Evolutionary conservation across 2,888 invertebrate genomes (phyloP).

Genomic region (Eumacrocentrus americanus): DNA sequence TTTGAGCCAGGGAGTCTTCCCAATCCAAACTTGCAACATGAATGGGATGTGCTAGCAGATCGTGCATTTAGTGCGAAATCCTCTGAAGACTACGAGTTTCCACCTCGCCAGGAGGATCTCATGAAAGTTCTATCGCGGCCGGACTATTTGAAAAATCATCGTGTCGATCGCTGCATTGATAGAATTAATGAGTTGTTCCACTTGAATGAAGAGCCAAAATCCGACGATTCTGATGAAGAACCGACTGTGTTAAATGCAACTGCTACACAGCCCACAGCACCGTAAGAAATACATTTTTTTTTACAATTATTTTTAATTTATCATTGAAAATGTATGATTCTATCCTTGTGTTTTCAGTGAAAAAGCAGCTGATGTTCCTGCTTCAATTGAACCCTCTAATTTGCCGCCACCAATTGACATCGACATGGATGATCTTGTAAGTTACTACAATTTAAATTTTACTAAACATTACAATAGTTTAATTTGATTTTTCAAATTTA

Average conservation of each 20-base stretch:
- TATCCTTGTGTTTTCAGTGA: not conserved
- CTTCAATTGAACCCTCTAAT: not conserved
- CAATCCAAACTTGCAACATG: constrained; percentile 43
- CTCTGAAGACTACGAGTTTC: constrained; percentile 18
- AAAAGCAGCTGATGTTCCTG: not conserved
- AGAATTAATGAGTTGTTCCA: constrained; percentile 13
- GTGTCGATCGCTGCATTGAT: constrained; percentile 27
- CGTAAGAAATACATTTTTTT: not conserved
- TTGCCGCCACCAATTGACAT: not conserved
- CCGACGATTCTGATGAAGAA: not conserved
- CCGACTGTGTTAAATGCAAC: not conserved
- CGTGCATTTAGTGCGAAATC: constrained; percentile 46
- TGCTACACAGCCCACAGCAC: not conserved
- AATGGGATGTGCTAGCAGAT: constrained; percentile 44
- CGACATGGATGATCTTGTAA: not conserved
- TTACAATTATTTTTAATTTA: no score
- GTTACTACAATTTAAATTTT: not conserved
- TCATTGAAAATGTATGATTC: not conserved
- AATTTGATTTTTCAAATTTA: not conserved
- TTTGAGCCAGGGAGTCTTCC: constrained; percentile 31
- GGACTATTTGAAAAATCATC: constrained; percentile 12
- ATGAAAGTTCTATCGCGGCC: constrained; percentile 37
- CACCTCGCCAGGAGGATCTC: constrained; percentile 37
- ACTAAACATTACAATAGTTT: not conserved
- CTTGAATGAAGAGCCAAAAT: not conserved